Evolutionary conservation across 2,888 invertebrate species (phyloP).

Genomic region (Abrostola tripartita): DNA sequence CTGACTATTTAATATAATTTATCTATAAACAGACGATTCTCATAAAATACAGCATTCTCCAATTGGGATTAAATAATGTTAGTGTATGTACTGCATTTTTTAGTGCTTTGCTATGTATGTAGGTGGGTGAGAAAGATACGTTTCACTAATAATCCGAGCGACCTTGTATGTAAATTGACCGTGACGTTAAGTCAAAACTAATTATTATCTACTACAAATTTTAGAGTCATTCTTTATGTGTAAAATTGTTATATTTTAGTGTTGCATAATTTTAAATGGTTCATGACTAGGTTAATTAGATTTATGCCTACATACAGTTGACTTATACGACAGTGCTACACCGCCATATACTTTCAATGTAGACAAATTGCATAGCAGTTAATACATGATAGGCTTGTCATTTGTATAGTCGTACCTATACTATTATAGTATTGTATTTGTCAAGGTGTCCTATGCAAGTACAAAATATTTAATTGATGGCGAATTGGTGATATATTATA

Average conservation of each 20-base stretch:
- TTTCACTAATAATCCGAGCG: conserved; percentile 49
- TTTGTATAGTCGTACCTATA: too few species aligned
- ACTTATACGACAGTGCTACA: not conserved
- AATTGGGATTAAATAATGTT: not conserved
- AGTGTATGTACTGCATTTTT: conserved; percentile 4
- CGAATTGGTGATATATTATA: too few species aligned
- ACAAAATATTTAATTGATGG: too few species aligned
- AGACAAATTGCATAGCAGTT: too few species aligned
- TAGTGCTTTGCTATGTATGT: conserved; percentile 17
- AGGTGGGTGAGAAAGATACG: conserved; percentile 14
- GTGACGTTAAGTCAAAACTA: conserved; percentile 13
- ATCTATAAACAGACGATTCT: conserved; percentile 8
- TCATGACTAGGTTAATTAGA: too few species aligned
- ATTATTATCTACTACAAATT: not conserved
- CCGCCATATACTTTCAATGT: not conserved
- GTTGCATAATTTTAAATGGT: too few species aligned
- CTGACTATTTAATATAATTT: not conserved
- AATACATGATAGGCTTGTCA: too few species aligned
- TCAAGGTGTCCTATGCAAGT: too few species aligned
- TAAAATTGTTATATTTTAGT: too few species aligned
- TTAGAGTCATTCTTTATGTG: too few species aligned
- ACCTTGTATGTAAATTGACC: conserved; percentile 45
- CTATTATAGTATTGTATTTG: too few species aligned
- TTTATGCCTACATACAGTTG: too few species aligned
- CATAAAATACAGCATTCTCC: conserved; percentile 19